phyloP scores from a whole-genome alignment of 1,140 invertebrate genomes.

The Leptinotarsa undecemlineata region DNA sequence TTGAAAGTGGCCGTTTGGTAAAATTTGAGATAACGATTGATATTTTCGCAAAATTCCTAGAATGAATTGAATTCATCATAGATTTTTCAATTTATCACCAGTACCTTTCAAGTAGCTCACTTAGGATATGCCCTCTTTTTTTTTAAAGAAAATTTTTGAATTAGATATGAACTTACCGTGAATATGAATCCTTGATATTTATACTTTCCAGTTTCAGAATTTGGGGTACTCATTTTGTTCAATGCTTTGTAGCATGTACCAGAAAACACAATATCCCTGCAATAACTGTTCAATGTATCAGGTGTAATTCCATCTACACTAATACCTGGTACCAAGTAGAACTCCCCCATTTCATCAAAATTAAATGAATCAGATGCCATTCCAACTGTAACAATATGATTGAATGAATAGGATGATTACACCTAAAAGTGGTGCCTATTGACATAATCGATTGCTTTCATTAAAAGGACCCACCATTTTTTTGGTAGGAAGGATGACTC shows the following conservation, averaged over 20 bases:
- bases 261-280: constrained; percentile 44
- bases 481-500: no score
- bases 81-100: no score
- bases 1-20: constrained; percentile 47
- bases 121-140: no score
- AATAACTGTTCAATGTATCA: constrained; percentile 42
- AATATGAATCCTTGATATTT: constrained; percentile 49
- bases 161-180: constrained; percentile 37
- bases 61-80: constrained; percentile 17
- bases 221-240: constrained; percentile 41
- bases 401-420: no score
- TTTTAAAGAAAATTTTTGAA: no score
- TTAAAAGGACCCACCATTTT: no score
- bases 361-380: constrained; percentile 48
- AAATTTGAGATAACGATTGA: constrained; percentile 48
- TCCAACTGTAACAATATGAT: constrained; percentile 45
- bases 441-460: no score
- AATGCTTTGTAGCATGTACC: constrained; percentile 49
- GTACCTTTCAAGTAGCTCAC: no score
- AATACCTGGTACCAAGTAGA: constrained; percentile 43
- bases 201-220: constrained; percentile 39
- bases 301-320: constrained; percentile 46
- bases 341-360: constrained; percentile 36
- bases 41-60: constrained; percentile 51
- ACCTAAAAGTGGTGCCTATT: no score